Evolutionary conservation across 2,888 invertebrate species (phyloP), one percentile per base, ranked within the genome.

Genomic region (Lasioglossum calceatum): DNA sequence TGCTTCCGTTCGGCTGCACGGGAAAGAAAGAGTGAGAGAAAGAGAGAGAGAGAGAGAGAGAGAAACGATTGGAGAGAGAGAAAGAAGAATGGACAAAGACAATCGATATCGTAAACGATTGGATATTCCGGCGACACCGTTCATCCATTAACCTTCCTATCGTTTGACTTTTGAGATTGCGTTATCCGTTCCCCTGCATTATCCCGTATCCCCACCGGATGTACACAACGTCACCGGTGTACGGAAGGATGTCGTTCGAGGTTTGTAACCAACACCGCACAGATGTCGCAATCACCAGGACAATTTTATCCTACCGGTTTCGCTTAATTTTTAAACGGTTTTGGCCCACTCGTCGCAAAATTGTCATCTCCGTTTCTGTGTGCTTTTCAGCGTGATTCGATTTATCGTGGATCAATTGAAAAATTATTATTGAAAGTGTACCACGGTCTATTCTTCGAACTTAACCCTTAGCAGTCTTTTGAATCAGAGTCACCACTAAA

Each of bases 61-160:
- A 27, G n/a, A 61, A 77, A 54, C 19, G 50, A 50, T 19, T 50
- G 2, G 77, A 54, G 79, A 42, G 54, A 42, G 61, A 76, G 54
- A 36, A 76, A 79, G 67, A 64, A 71, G 61, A 75, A 88, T 79
- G 79, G 67, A 85, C 72, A 85, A 88, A 85, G 76, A 73, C 81
- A 89, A 89, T 89, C 85, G 86, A 89, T 89, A 85, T 47, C 27
- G 81, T 80, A 85, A 85, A 88, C 82, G 84, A 88, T 89, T 82
- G 82, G 84, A 87, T 82, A 86, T 89, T 81, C 81, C 82, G 58
- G 61, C 27, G 81, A 83, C 84, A 85, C 67, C 75, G 75, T 79
- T 81, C 73, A 67, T 89, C 82, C 87, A 89, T 87, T 83, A 85
- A 81, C 70, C 44, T 50, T 47, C 50, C 64, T 84, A 76, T 78